These are phyloP conservation scores for Drosophila colorata DNA, from an alignment of 2,888 invertebrate species.

Conservation along the genomic window DNA sequence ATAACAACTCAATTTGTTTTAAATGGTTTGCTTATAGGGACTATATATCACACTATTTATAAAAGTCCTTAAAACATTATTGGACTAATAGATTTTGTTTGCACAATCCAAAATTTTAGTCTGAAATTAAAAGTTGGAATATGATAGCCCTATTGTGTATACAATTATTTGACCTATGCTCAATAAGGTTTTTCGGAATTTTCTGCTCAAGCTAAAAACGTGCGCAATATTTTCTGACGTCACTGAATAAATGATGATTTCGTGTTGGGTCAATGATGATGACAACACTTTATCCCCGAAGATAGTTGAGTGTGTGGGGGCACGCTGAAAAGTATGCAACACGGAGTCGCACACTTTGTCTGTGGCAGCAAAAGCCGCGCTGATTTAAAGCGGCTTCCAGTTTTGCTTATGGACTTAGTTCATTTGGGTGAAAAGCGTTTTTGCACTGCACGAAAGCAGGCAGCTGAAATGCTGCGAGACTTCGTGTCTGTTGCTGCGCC, in stretches of 20 bases:
- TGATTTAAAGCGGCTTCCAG: slow-evolving; percentile 60
- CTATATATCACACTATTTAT: no score
- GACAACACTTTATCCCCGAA: slow-evolving; percentile 34
- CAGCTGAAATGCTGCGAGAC: not conserved
- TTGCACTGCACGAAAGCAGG: slow-evolving; percentile 17
- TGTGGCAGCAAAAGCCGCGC: slow-evolving; percentile 53
- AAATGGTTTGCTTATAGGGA: no score
- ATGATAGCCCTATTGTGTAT: no score
- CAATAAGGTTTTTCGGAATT: no score
- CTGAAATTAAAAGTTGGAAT: no score
- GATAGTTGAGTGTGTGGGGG: slow-evolving; percentile 15
- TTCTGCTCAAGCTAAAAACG: not conserved
- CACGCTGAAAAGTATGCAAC: slow-evolving; percentile 28
- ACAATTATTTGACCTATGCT: no score
- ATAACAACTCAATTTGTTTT: no score
- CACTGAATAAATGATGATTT: slow-evolving; percentile 38
- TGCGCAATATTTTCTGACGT: slow-evolving; percentile 1
- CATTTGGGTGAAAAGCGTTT: slow-evolving; percentile 53
- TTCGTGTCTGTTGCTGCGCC: not conserved
- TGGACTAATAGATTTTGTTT: no score
- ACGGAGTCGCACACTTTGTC: slow-evolving; percentile 55
- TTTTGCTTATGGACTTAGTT: slow-evolving; percentile 60
- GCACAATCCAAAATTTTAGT: no score
- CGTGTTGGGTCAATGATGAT: slow-evolving; percentile 32
- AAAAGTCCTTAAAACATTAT: no score